Base-by-base conservation (phyloP, 2,888 invertebrate species). In the Melanchra persicariae region DNA sequence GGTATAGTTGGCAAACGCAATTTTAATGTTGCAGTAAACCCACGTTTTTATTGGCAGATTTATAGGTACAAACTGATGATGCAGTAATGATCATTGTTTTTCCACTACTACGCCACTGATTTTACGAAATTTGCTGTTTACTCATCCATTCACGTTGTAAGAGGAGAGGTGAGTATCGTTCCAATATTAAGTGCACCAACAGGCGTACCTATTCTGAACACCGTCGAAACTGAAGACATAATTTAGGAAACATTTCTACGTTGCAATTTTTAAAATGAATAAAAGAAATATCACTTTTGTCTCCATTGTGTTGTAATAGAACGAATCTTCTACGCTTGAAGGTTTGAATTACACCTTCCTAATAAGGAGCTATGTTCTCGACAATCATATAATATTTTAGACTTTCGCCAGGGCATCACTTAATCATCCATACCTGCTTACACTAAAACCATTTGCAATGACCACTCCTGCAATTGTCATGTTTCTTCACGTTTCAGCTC, bases 401-500 rank as follows among this genome's bases (percentile, higher is more conserved):
- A 15, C 45, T 30, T 30, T 55, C 43, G 26, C 26, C 65, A 24
- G 19, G 10, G 26, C 8, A 40, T 34, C 22, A 52, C 2, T 66
- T n/a, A 10, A 52, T 43, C 34, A 68, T 45, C 8, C 9, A 9
- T n/a, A 17, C 3, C 15, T 49, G 26, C 2, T 10, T n/a, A 26
- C 24, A 47, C n/a, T 37, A 47, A 15, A 9, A 47, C 26, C 45
- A 68, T 47, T 26, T 37, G 26, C 15, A 17, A 70, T 15, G 24
- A 58, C 19, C n/a, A 24, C 37, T 74, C 26, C 43, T 40, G 34
- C 51, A 67, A 45, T 37, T 24, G 24, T 47, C 49, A 43, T 64
- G 60, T 60, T 45, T 26, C 30, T 22, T 51, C 19, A 40, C 9
- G 60, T 55, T 49, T 57, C 24, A 22, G 54, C 8, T 4, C 12